phyloP scores from a whole-genome alignment of 2,888 invertebrate species.

The Orchesella flavescens region DNA sequence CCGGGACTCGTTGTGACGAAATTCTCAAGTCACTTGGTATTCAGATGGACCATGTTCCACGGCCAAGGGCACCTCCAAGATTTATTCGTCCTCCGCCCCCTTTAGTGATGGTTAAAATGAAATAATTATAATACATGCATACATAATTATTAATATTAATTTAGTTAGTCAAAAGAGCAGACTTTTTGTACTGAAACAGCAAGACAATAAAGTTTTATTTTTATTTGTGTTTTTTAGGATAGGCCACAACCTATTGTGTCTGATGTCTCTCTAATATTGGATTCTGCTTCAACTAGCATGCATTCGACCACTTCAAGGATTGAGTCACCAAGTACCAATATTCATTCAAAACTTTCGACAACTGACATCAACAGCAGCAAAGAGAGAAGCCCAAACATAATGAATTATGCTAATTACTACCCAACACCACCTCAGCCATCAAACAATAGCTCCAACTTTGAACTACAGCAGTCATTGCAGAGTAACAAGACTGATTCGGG shows the following conservation, averaged over 20 bases:
- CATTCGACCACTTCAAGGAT: not conserved
- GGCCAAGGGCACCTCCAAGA: constrained; percentile 58
- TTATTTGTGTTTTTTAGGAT: constrained; percentile 46
- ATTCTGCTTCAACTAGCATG: constrained; percentile 40
- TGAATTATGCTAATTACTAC: not conserved
- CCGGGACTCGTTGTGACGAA: constrained; percentile 1
- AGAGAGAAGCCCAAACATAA: no score
- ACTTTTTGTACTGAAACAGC: no score
- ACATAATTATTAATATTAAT: no score
- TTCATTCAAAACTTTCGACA: no score
- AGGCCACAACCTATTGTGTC: constrained; percentile 52
- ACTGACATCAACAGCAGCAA: not conserved
- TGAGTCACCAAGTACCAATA: no score
- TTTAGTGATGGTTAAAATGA: constrained; percentile 28
- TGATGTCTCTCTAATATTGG: constrained; percentile 57
- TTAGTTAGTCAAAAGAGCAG: no score
- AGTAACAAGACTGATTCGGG: not conserved
- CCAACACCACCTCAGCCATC: not conserved
- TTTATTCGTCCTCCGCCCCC: constrained; percentile 55
- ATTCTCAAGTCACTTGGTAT: constrained; percentile 16
- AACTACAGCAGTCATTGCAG: not conserved
- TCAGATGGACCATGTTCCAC: constrained; percentile 7
- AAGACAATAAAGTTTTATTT: no score
- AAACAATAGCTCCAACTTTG: not conserved
- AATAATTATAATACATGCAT: no score